A percentile compares a stretch with the other conserved stretches of the same genome.
Conservation (phyloP, 2,888 invertebrate genomes). For the Drosophila borborema region DNA sequence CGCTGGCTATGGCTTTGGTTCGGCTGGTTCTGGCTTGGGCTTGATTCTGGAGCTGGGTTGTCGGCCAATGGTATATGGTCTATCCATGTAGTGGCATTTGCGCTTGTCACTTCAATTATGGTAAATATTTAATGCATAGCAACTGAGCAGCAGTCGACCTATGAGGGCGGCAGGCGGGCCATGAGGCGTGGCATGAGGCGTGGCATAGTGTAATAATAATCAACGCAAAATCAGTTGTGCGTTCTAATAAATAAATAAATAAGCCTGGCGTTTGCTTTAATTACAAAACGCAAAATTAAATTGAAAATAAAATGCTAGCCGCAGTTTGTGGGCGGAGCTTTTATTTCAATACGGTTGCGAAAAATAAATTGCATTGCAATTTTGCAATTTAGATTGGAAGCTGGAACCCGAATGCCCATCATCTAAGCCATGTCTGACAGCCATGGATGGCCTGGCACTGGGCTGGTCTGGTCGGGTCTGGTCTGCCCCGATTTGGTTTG, state of each 20-base stretch:
- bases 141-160: slow-evolving; percentile 26
- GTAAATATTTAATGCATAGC: slow-evolving; percentile 75
- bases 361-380: slow-evolving; percentile 64
- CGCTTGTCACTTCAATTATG: slow-evolving; percentile 80
- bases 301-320: slow-evolving; percentile 74
- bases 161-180: not conserved
- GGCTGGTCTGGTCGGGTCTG: not conserved
- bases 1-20: not conserved
- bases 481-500: not conserved
- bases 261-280: slow-evolving; percentile 71
- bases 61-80: slow-evolving; percentile 39
- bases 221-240: slow-evolving; percentile 77
- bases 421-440: slow-evolving; percentile 43
- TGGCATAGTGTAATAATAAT: slow-evolving; percentile 70
- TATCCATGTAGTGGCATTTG: slow-evolving; percentile 73
- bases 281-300: slow-evolving; percentile 74
- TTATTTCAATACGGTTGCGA: slow-evolving; percentile 37
- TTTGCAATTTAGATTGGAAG: slow-evolving; percentile 47
- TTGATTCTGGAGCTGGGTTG: slow-evolving; percentile 20
- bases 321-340: slow-evolving; percentile 44
- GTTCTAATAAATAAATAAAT: slow-evolving; percentile 79
- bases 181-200: slow-evolving; percentile 19
- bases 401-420: slow-evolving; percentile 12
- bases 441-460: slow-evolving; percentile 28
- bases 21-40: slow-evolving; percentile 11